phyloP scores from a whole-genome alignment of 2,113 vertebrate species.

The Paratilapia polleni region DNA sequence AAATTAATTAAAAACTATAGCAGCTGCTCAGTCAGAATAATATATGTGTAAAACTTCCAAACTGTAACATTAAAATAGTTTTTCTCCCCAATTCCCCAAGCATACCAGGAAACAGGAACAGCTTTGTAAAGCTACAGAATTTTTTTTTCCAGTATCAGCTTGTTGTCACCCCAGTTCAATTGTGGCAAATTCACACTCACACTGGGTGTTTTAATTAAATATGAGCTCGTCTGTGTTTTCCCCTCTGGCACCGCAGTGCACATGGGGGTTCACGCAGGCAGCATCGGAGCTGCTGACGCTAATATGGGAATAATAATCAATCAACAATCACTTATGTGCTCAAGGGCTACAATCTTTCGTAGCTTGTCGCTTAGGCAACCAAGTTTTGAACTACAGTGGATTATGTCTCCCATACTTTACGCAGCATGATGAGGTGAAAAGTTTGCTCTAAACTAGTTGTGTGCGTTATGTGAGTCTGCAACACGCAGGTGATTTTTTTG shows the following conservation, averaged over 20 bases:
- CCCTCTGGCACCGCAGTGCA: conserved; percentile 38
- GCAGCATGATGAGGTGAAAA: background rate
- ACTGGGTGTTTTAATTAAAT: conserved; percentile 67
- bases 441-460: background rate
- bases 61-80: background rate
- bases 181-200: conserved; percentile 19
- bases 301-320: conserved; percentile 29
- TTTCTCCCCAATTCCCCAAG: background rate
- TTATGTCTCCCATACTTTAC: background rate
- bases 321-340: conserved; percentile 20
- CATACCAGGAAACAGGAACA: background rate
- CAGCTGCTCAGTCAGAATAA: background rate
- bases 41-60: background rate
- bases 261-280: conserved; percentile 3
- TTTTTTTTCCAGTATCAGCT: conserved; percentile 19
- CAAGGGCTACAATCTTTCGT: background rate
- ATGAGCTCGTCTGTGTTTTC: conserved; percentile 60
- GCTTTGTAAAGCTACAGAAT: conserved; percentile 9
- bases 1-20: background rate
- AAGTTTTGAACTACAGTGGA: background rate
- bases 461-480: background rate
- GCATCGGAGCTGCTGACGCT: background rate
- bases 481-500: background rate
- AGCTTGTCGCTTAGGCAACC: background rate
- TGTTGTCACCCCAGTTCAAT: conserved; percentile 29